phyloP scores from a whole-genome alignment of 2,888 invertebrate species.

The Polia nebulosa region DNA sequence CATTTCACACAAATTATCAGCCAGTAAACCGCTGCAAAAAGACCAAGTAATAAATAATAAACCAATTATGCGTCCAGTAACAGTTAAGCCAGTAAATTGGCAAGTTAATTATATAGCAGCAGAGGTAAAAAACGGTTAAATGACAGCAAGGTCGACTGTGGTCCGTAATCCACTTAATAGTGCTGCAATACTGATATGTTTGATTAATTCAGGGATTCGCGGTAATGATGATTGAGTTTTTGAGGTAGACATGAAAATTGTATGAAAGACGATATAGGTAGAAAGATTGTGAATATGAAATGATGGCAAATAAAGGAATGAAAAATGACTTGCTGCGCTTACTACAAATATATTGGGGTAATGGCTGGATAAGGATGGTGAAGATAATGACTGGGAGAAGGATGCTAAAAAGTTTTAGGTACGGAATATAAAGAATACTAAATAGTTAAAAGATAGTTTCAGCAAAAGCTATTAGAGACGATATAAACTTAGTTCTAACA shows the following conservation, averaged over 20 bases:
- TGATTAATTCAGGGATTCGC: conserved; percentile 18
- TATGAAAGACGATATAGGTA: too few species aligned
- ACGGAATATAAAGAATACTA: too few species aligned
- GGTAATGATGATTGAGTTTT: conserved; percentile 3
- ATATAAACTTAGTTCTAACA: accelerated
- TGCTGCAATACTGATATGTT: conserved; percentile 22
- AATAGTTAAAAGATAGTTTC: neutral
- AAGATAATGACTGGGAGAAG: neutral
- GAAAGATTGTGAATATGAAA: too few species aligned
- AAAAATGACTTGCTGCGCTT: too few species aligned
- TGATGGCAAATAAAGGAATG: too few species aligned
- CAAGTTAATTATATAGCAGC: conserved; percentile 43
- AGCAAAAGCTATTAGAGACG: neutral
- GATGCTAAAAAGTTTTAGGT: too few species aligned
- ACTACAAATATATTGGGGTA: too few species aligned
- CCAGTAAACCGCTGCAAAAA: conserved; percentile 20
- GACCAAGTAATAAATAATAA: conserved; percentile 39
- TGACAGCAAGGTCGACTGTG: conserved; percentile 46
- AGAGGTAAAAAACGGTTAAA: conserved; percentile 32
- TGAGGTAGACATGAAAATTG: conserved; percentile 5
- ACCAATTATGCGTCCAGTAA: conserved; percentile 35
- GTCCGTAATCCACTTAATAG: conserved; percentile 17
- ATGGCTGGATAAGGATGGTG: too few species aligned
- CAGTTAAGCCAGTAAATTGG: conserved; percentile 43
- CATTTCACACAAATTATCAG: conserved; percentile 5